phyloP scores from a whole-genome alignment of 2,888 invertebrate genomes.

The Salpingus planirostris region DNA sequence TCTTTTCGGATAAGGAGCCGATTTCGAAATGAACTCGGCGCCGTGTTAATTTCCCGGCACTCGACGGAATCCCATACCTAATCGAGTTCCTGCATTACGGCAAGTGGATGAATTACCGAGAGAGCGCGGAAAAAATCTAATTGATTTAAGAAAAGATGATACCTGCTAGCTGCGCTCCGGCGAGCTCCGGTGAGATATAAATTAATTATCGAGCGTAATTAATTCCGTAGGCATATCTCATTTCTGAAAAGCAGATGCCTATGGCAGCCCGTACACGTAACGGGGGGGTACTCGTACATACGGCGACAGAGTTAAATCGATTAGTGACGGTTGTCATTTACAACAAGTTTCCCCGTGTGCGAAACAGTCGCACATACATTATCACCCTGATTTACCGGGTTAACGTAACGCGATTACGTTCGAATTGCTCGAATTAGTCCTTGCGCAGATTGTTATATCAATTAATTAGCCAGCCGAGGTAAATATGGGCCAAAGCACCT shows the following conservation, averaged over 20 bases:
- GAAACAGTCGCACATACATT: conserved; percentile 22
- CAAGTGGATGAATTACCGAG: no score
- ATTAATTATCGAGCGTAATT: conserved; percentile 32
- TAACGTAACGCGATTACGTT: conserved; percentile 19
- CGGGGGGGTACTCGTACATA: conserved; percentile 30
- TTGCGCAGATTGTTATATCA: conserved; percentile 19
- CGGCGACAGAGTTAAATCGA: conserved; percentile 31
- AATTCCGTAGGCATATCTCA: conserved; percentile 29
- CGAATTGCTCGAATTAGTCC: conserved; percentile 20
- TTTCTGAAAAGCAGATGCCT: conserved; percentile 29
- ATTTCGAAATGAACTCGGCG: no score
- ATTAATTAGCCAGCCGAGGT: conserved; percentile 18
- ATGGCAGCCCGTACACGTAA: conserved; percentile 33
- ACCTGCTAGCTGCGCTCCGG: no score
- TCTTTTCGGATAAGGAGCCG: no score
- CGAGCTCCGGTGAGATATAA: conserved; percentile 23
- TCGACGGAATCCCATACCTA: no score
- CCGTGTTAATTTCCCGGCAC: no score
- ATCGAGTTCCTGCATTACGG: no score
- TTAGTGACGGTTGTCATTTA: conserved; percentile 32
- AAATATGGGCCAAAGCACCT: no score
- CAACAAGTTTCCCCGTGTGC: conserved; percentile 23
- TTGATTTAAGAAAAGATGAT: no score
- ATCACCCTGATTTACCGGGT: conserved; percentile 20
- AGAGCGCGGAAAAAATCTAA: no score